Conservation (phyloP, 2,888 invertebrate genomes). For the Rhingia campestris region DNA sequence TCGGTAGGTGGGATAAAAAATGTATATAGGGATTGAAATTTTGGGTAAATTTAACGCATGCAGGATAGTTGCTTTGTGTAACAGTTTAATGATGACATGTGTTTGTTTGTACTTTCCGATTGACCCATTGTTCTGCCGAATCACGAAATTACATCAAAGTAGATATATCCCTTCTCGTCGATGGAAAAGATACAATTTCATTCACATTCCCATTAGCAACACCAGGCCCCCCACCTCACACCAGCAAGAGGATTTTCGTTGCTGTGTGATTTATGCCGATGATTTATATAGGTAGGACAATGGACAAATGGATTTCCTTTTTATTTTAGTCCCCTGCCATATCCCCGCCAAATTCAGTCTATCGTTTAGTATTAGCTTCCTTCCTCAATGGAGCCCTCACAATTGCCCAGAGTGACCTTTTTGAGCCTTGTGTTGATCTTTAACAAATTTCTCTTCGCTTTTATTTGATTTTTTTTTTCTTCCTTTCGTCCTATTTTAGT, state of each 20-base stretch:
- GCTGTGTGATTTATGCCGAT: constrained; percentile 68
- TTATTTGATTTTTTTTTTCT: constrained; percentile 1
- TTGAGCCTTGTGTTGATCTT: constrained; percentile 70
- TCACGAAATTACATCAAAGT: neutral
- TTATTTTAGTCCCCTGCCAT: constrained; percentile 11
- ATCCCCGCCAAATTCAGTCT: neutral
- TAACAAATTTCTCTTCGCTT: constrained; percentile 60
- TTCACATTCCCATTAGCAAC: constrained; percentile 20
- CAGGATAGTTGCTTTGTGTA: neutral
- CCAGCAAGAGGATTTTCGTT: constrained; percentile 33
- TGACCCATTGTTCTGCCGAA: constrained; percentile 19
- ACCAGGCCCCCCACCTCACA: neutral
- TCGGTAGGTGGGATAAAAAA: neutral
- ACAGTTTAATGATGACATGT: neutral
- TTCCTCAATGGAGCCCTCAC: constrained; percentile 18
- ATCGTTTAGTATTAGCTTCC: neutral
- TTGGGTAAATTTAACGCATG: too few relatives aligned
- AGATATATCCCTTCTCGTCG: neutral
- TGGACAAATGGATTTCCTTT: constrained; percentile 69
- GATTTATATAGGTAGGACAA: constrained; percentile 72
- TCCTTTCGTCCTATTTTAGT: constrained; percentile 4
- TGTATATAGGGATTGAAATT: too few relatives aligned
- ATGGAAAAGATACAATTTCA: constrained; percentile 5
- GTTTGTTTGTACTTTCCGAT: neutral
- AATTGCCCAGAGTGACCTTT: constrained; percentile 53